Evolutionary conservation across 2,888 invertebrate species (phyloP).

Genomic region (Noctua janthina): DNA sequence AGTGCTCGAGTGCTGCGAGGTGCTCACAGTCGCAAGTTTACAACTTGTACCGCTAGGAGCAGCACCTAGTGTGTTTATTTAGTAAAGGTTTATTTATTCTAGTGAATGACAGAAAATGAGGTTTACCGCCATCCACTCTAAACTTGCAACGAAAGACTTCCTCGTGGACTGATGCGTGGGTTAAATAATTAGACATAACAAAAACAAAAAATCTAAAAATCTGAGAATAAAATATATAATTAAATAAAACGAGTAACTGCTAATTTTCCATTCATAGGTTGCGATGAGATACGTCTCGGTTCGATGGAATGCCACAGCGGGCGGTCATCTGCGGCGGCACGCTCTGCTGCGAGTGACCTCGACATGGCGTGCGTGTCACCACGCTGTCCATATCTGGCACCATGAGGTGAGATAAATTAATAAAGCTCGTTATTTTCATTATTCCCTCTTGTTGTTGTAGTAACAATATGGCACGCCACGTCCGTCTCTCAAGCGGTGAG

Average conservation of each 20-base stretch:
- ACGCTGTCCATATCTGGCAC: not conserved
- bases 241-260: not conserved
- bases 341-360: constrained; percentile 1
- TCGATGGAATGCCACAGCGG: constrained; percentile 24
- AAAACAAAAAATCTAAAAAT: not conserved
- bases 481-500: not conserved
- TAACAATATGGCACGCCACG: not conserved
- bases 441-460: not conserved
- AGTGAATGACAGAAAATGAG: not conserved
- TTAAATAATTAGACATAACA: not conserved
- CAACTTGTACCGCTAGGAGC: not conserved
- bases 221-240: not conserved
- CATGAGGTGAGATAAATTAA: constrained; percentile 32
- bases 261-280: not conserved
- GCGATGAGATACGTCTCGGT: not conserved
- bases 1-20: constrained; percentile 6
- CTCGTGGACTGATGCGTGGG: not conserved
- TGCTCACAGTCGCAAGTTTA: constrained; percentile 17
- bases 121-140: too few relatives aligned
- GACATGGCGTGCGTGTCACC: constrained; percentile 27
- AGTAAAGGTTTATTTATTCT: constrained; percentile 15
- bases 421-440: constrained; percentile 6
- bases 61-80: not conserved
- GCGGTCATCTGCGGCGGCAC: constrained; percentile 43
- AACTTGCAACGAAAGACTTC: not conserved